phyloP scores from a whole-genome alignment of 1,140 invertebrate species.

The Berghia stephanieae region DNA sequence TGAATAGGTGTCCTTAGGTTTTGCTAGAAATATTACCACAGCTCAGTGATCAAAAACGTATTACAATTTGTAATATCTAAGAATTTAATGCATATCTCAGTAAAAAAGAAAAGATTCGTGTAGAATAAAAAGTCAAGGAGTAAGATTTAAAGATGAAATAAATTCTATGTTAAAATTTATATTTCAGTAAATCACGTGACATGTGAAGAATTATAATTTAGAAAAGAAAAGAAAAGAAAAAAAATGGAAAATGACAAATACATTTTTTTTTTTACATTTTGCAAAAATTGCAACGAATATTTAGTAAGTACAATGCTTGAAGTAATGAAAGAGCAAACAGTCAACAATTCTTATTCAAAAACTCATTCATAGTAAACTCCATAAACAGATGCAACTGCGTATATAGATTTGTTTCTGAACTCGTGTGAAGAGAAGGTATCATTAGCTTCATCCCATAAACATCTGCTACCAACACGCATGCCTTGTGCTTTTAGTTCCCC shows the following conservation, averaged over 20 bases:
- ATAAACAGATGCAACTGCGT: conserved; percentile 61
- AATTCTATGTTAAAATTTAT: too few species aligned
- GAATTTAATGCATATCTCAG: too few species aligned
- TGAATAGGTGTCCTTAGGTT: too few species aligned
- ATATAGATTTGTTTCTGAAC: conserved; percentile 61
- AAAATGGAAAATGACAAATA: neutral
- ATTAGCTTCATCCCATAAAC: conserved; percentile 59
- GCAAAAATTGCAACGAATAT: neutral
- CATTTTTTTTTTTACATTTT: neutral
- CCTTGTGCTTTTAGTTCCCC: conserved; percentile 58
- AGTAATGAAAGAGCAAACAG: too few species aligned
- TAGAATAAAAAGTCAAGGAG: too few species aligned
- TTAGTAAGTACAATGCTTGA: too few species aligned
- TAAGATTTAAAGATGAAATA: too few species aligned
- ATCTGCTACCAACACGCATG: conserved; percentile 59
- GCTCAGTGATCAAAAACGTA: too few species aligned
- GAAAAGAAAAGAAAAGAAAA: neutral
- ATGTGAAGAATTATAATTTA: neutral
- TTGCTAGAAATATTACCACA: too few species aligned
- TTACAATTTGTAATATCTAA: too few species aligned
- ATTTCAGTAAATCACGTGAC: too few species aligned
- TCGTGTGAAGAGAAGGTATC: conserved; percentile 60
- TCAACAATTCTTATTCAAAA: neutral
- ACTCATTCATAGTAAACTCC: conserved; percentile 62
- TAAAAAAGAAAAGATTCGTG: too few species aligned